Percentiles rank a stretch among this genome's conserved stretches.
phyloP scores from a whole-genome alignment of 2,797 vertebrate species.

The Neosilurus mollespiculum region DNA sequence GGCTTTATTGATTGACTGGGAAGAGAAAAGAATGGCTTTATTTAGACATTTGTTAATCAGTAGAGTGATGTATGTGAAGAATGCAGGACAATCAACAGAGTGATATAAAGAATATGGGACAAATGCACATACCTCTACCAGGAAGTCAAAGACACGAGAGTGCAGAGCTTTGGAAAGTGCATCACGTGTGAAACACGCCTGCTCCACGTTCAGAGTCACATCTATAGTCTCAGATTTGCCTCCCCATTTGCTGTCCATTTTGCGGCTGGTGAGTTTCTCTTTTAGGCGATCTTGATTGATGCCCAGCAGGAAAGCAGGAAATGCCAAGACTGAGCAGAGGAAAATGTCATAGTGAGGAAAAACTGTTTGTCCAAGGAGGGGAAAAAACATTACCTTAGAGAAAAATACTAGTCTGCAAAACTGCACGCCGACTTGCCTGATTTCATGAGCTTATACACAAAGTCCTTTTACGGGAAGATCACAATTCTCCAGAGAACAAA shows the following conservation, averaged over 20 bases:
- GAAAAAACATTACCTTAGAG: neutral
- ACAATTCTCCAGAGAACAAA: conserved; percentile 24
- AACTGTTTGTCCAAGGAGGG: neutral
- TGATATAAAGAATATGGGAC: neutral
- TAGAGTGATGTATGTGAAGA: too few relatives aligned
- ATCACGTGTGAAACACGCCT: conserved; percentile 94
- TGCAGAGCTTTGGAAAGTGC: conserved; percentile 95
- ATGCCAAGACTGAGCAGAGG: conserved; percentile 85
- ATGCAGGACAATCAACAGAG: neutral
- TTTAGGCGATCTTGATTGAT: conserved; percentile 90
- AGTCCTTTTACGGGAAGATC: neutral
- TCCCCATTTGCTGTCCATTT: conserved; percentile 99
- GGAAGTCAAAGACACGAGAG: conserved; percentile 87
- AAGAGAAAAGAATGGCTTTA: conserved; percentile 57
- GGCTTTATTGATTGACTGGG: conserved; percentile 94
- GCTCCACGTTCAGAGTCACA: conserved; percentile 95
- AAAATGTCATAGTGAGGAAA: conserved; percentile 32
- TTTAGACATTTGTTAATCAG: neutral
- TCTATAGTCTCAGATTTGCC: conserved; percentile 92
- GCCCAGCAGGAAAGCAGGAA: conserved; percentile 93
- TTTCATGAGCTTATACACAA: conserved; percentile 2
- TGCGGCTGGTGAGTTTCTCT: conserved; percentile 94
- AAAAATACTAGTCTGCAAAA: neutral
- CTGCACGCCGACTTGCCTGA: neutral
- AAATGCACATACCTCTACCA: conserved; percentile 86